phyloP scores from a whole-genome alignment of 2,888 invertebrate species.

The Yponomeuta sedellus region DNA sequence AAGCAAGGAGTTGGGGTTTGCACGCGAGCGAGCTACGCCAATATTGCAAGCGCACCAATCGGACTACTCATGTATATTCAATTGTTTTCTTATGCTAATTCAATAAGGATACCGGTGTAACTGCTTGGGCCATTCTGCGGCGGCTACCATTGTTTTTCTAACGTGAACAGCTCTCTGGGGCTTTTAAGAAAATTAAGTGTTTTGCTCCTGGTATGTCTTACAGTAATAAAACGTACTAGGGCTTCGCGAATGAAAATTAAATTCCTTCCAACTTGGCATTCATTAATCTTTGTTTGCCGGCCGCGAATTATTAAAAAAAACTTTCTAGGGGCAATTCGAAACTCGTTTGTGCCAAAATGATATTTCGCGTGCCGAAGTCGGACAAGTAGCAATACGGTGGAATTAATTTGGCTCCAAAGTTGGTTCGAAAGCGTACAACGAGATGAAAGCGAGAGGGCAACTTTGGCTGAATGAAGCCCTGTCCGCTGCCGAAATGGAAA shows the following conservation, averaged over 20 bases:
- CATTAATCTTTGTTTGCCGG: background rate
- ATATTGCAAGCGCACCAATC: constrained; percentile 10
- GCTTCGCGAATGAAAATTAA: background rate
- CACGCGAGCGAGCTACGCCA: background rate
- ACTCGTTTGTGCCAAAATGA: constrained; percentile 49
- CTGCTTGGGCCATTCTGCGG: constrained; percentile 1
- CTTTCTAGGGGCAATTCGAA: constrained; percentile 25
- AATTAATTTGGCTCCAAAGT: constrained; percentile 71
- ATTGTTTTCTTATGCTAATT: constrained; percentile 60
- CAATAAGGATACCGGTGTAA: constrained; percentile 16
- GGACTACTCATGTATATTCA: constrained; percentile 18
- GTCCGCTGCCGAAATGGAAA: constrained; percentile 52
- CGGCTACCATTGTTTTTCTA: background rate
- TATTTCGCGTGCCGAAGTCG: constrained; percentile 51
- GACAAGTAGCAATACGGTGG: constrained; percentile 53
- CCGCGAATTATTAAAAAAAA: background rate
- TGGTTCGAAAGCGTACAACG: constrained; percentile 54
- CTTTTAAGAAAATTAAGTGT: constrained; percentile 13
- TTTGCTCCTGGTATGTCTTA: background rate
- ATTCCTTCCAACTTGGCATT: background rate
- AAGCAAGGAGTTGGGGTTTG: background rate
- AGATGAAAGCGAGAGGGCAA: constrained; percentile 67
- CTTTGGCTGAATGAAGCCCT: constrained; percentile 60
- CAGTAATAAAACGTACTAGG: background rate
- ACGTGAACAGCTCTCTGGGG: background rate